Conservation (phyloP, 2,113 vertebrate species). For the Campylomormyrus tamandua region DNA sequence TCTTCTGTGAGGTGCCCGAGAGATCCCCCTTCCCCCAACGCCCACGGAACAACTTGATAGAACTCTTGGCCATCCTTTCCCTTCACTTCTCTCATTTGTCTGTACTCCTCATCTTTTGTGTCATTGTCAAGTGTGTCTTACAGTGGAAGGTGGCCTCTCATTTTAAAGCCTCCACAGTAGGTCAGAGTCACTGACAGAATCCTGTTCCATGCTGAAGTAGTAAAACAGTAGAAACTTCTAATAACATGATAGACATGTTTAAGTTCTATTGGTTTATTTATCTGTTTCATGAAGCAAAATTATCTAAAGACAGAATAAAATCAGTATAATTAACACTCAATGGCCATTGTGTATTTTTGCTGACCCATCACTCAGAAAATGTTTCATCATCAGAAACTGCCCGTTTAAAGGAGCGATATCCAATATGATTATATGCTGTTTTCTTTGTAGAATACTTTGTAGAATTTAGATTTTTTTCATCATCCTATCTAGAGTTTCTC, state of each 20-base stretch:
- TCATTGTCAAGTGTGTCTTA: constrained; percentile 54
- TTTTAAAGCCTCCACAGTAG: not conserved
- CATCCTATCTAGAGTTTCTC: not conserved
- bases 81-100: constrained; percentile 56
- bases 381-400: not conserved
- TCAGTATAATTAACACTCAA: not conserved
- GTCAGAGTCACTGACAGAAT: not conserved
- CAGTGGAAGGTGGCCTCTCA: constrained; percentile 28
- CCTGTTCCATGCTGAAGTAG: not conserved
- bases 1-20: constrained; percentile 74
- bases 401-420: not conserved
- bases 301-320: not conserved
- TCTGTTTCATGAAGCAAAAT: not conserved
- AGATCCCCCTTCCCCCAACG: not conserved
- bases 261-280: not conserved
- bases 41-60: constrained; percentile 31
- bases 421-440: not conserved
- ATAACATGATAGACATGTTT: not conserved
- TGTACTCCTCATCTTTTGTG: constrained; percentile 50
- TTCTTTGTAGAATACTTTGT: not conserved
- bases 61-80: constrained; percentile 42
- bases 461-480: not conserved
- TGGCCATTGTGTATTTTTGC: not conserved
- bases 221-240: not conserved
- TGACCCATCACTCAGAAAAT: not conserved